These are phyloP conservation scores for Agrypnus murinus DNA, from an alignment of 2,888 invertebrate species.

Conservation along the genomic window DNA sequence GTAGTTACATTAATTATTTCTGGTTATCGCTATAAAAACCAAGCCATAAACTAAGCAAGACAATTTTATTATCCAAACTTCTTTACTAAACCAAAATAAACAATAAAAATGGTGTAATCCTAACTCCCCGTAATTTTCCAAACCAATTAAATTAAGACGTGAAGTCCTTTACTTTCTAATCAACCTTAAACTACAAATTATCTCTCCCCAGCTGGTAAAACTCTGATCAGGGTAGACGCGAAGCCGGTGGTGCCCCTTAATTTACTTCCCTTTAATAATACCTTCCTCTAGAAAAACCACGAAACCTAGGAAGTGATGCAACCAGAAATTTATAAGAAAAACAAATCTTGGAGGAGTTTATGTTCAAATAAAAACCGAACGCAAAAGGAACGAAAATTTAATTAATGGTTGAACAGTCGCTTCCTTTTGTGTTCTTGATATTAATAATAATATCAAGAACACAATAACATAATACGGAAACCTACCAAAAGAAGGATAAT, in stretches of 20 bases:
- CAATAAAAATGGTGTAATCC: too few species aligned
- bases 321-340: not conserved
- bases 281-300: not conserved
- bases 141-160: too few species aligned
- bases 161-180: constrained; percentile 22
- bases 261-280: constrained; percentile 10
- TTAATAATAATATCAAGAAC: too few species aligned
- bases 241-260: constrained; percentile 11
- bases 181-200: constrained; percentile 31
- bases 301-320: not conserved
- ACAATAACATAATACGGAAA: not conserved
- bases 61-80: too few species aligned
- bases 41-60: too few species aligned
- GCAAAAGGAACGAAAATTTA: constrained; percentile 2
- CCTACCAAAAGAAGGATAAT: too few species aligned
- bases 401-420: not conserved
- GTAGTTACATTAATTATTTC: too few species aligned
- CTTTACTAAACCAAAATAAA: too few species aligned
- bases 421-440: not conserved
- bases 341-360: not conserved
- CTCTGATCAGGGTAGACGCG: constrained; percentile 11
- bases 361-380: not conserved
- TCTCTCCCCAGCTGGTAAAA: not conserved
- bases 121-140: too few species aligned
- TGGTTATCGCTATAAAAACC: too few species aligned